Evolutionary conservation across 1,140 invertebrate species (phyloP), one percentile per base, ranked within the genome.

Genomic region (Trichomalopsis sarcophagae): DNA sequence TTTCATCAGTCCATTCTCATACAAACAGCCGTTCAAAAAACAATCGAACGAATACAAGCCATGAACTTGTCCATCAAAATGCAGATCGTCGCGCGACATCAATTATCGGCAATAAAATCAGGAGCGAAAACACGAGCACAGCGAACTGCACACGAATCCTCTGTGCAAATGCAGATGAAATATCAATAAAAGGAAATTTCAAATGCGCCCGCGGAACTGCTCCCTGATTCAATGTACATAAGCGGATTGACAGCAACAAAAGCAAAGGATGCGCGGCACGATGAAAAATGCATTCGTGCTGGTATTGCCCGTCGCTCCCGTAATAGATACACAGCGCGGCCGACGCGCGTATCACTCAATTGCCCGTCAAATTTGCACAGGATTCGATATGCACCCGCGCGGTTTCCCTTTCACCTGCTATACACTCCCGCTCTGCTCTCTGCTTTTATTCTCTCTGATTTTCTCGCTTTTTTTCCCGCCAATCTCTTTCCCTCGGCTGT

Each of bases 171-270:
- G 76, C 50, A 78, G 76, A 78, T 78, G 50, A 78, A 78, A 78
- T 66, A 78, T 66, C 76, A 66, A 78, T 78, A 81, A 81, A 69
- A 71, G 79, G 62, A 69, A 62, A 79, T 62, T 62, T 79, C 50
- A 74, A 76, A 76, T 44, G 55, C 66, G 36, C n/a, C 27, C 23
- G 55, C 10, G 27, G 55, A 36, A 27, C 17, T 50, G 11, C 4
- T 30, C 3, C 30, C 23, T 81, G 79, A 81, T 81, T 81, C 66
- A 81, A 81, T 81, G 80, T 73, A 73, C 68, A 47, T 81, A 81
- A 81, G 80, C 80, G 80, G 80, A 81, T 81, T 80, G 78, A 80
- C 78, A 80, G 78, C 78, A 80, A 80, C 78, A 80, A 80, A 81
- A 81, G 66, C 80, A 73, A 50, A 55, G 71, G 27, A 68, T 76